Base-by-base conservation (phyloP, 2,888 invertebrate genomes). In the Pediacus dermestoides region DNA sequence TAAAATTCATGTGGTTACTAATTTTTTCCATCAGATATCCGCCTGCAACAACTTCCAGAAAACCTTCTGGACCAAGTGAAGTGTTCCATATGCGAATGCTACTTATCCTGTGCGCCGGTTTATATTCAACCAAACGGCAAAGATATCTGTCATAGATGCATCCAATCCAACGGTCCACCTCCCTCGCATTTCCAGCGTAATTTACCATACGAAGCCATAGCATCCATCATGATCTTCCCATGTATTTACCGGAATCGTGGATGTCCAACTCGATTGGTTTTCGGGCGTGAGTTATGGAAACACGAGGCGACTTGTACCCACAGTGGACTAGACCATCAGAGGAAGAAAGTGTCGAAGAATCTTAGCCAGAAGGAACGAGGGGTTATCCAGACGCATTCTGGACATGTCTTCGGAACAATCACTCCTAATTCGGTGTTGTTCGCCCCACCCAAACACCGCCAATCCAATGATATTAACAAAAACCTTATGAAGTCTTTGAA, bases 111-210 rank as follows among this genome's bases (percentile, higher is more conserved):
- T 36, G 45, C 54, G 1, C 68, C 68, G 1, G 58, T 69, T 4
- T 60, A 48, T 28, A 53, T 66, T 2, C 53, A 51, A 26, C 25
- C 44, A 1, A 58, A 63, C 14, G 66, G 66, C 1, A 53, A 48
- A 12, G 65, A 58, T 39, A 48, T 66, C 9, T 69, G 68, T 38
- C 63, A 67, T 36, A 53, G 67, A 27, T 68, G 68, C 46, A 49
- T 48, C 7, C 49, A 52, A 14, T 46, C 55, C 4, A 60, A 63
- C 16, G 61, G 61, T 3, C 22, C 47, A 23, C 60, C 62, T 8
- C 46, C 51, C 12, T 16, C 18, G 28, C 34, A 57, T 37, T 44
- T 51, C 13, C 40, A 60, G 26, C 47, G 63, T 11, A 65, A 67
- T 36, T 2, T 40, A 11, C 46, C 60, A 2, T 63, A 66, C 36